Evolutionary conservation across 2,888 invertebrate species (phyloP), one percentile per base, ranked within the genome.

Genomic region (Mimachlamys varia): DNA sequence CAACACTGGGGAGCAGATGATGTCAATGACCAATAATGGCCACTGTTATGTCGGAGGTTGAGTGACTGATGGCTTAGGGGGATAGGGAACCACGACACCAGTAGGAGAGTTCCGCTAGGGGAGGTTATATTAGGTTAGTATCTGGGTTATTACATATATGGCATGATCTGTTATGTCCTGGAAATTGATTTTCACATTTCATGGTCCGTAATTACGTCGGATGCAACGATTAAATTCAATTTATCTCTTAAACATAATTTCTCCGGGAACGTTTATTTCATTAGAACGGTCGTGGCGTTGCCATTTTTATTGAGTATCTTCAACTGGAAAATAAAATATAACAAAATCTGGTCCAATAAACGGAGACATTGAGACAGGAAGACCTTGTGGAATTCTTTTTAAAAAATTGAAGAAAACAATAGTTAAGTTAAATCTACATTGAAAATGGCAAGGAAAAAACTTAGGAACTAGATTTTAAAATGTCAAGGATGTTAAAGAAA

Each of bases 171-270:
- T 76, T 33, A 33, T 76, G 27, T 76, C 33, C 76, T 76, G 33
- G 22, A 76, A 76, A 76, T 76, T 76, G 76, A 76, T 76, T 76
- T 76, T 76, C 76, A 76, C 76, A 76, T 76, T 76, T 76, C 76
- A 76, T 76, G 76, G 76, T 76, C 33, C 76, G 33, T 7, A 33
- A 10, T 76, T 12, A 19, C 19, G 33, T 22, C 76, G 27, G 12
- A 10, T 76, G 17, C 76, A 12, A 76, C 27, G 76, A 76, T 33
- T 10, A 27, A 76, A 76, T 76, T 76, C 33, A 76, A 33, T 76
- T 76, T 76, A 76, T 76, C 27, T 27, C 13, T 27, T 76, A 33
- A 76, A 76, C 33, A 15, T 27, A 76, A 76, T 76, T 76, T 76
- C 76, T 33, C 7, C 27, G 27, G 76, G 76, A 76, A 33, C 33